A percentile compares a stretch with the other conserved stretches of the same genome.
These are phyloP conservation scores for Callipepla squamata DNA, from an alignment of 2,113 vertebrate species.

Conservation along the genomic window DNA sequence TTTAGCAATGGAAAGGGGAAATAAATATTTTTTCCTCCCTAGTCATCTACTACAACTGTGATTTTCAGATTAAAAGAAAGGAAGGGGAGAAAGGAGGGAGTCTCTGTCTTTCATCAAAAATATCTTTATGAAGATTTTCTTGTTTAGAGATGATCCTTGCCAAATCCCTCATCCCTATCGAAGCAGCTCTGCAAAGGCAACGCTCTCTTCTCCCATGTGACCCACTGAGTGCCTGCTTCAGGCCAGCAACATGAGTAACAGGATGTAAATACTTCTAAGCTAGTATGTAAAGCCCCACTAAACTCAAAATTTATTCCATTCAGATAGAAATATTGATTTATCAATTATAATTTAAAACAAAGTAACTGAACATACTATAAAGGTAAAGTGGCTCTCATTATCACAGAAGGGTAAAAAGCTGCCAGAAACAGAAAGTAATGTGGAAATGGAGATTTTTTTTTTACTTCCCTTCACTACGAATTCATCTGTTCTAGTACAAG, in stretches of 20 bases:
- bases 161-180: not conserved
- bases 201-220: not conserved
- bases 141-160: not conserved
- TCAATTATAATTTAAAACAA: not conserved
- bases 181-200: not conserved
- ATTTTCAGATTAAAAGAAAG: not conserved
- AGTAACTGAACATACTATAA: not conserved
- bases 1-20: not conserved
- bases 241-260: conserved; percentile 15
- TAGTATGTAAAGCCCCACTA: not conserved
- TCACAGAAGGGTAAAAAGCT: not conserved
- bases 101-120: not conserved
- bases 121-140: not conserved
- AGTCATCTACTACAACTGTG: not conserved
- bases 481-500: not conserved
- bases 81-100: accelerated
- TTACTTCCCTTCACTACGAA: not conserved
- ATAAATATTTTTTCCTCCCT: not conserved
- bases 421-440: not conserved
- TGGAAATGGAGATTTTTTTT: not conserved
- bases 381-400: not conserved
- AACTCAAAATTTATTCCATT: not conserved
- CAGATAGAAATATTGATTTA: not conserved
- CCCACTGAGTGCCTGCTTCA: not conserved
- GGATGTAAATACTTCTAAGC: conserved; percentile 23